These are phyloP conservation scores for Brachionus paranguensis DNA, from an alignment of 1,140 invertebrate species.

Conservation along the genomic window DNA sequence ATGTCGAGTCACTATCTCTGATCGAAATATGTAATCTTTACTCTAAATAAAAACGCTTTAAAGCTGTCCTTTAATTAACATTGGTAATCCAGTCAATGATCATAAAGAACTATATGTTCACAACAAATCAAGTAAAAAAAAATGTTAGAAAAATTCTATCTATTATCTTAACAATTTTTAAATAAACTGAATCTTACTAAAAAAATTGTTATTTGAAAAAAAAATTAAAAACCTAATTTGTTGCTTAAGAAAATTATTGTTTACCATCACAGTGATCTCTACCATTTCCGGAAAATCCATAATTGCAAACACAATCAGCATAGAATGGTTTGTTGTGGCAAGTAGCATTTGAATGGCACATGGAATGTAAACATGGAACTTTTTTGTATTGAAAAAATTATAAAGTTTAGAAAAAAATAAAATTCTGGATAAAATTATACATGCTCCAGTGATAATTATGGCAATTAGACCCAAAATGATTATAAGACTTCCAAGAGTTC, in stretches of 20 bases:
- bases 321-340: constrained; percentile 11
- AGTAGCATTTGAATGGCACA: constrained; percentile 24
- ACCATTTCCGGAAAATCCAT: constrained; percentile 4
- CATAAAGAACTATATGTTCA: no score
- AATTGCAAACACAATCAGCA: constrained; percentile 23
- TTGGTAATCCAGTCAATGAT: no score
- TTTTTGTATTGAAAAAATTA: background rate
- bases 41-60: no score
- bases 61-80: no score
- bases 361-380: constrained; percentile 13
- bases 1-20: no score
- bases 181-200: no score
- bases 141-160: no score
- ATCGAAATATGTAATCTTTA: no score
- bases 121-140: no score
- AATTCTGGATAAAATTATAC: background rate
- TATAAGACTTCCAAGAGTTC: background rate
- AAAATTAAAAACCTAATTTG: no score
- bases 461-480: background rate
- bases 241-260: background rate
- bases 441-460: background rate
- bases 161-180: no score
- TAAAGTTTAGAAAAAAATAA: background rate
- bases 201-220: no score
- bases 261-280: constrained; percentile 34